These are phyloP conservation scores for Stegophylla sp. DNA, from an alignment of 2,888 invertebrate species.

Conservation along the genomic window DNA sequence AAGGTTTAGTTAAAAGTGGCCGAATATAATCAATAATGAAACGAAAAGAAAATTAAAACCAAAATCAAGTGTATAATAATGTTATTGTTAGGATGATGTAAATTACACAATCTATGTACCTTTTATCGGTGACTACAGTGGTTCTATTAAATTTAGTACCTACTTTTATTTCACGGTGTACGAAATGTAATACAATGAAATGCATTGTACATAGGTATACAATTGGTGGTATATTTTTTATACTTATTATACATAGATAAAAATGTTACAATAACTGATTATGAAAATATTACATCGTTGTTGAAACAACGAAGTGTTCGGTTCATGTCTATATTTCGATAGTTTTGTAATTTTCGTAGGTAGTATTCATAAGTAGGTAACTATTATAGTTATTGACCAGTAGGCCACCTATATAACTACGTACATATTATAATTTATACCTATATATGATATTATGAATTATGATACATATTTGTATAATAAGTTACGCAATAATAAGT, in stretches of 20 bases:
- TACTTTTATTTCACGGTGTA: not conserved
- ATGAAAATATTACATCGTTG: not conserved
- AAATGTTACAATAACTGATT: not conserved
- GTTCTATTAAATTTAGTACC: not conserved
- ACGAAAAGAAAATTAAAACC: conserved; percentile 20
- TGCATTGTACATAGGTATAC: not conserved
- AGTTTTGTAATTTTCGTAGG: not conserved
- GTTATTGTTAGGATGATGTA: conserved; percentile 21
- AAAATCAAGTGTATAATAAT: not conserved
- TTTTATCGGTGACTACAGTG: not conserved
- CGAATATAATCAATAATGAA: not conserved
- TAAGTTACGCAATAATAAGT: no score
- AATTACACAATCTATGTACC: conserved; percentile 4
- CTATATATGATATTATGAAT: no score
- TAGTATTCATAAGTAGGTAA: no score
- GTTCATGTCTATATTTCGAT: no score
- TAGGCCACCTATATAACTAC: no score
- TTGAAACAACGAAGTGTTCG: not conserved
- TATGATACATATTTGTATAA: no score
- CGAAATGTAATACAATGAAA: not conserved
- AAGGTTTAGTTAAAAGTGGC: conserved; percentile 4
- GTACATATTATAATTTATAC: no score
- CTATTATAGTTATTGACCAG: no score
- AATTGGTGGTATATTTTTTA: not conserved
- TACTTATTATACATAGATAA: not conserved